A percentile compares a stretch with the other conserved stretches of the same genome.
Conservation (phyloP, 2,113 vertebrate species). For the Puffinus mauretanicus region DNA sequence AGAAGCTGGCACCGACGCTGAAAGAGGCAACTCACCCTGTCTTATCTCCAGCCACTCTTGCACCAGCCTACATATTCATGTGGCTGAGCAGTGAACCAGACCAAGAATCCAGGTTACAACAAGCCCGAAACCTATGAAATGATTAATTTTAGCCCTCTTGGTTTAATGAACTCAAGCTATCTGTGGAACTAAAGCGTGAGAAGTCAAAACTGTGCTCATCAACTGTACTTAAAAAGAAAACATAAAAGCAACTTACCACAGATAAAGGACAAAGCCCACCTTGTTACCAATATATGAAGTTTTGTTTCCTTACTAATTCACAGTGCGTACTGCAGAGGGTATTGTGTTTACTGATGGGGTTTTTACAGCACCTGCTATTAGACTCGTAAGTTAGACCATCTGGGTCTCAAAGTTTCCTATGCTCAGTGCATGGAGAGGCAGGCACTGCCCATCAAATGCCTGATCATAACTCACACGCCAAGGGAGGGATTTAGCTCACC, state of each 20-base stretch:
- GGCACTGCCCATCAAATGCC: background rate
- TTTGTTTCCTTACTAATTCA: background rate
- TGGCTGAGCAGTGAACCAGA: background rate
- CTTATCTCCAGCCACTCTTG: background rate
- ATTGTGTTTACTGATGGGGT: background rate
- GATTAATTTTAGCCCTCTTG: background rate
- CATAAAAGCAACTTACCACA: background rate
- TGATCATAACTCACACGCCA: accelerated
- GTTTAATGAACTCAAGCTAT: background rate
- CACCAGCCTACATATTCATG: background rate
- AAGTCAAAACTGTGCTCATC: background rate
- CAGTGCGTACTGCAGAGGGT: background rate
- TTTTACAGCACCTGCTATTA: background rate
- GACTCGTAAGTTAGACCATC: accelerated
- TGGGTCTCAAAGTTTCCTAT: background rate
- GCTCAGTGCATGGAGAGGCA: background rate
- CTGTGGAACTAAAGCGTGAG: background rate
- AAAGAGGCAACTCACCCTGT: background rate
- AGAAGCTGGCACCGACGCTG: background rate
- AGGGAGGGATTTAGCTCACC: background rate
- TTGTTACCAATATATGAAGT: background rate
- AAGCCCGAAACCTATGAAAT: background rate
- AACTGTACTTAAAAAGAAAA: background rate
- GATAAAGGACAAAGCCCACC: background rate
- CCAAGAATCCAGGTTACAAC: background rate